Evolutionary conservation across 2,797 vertebrate genomes (phyloP), one percentile per base, ranked within the genome.

Genomic region (Alcedo atthis): DNA sequence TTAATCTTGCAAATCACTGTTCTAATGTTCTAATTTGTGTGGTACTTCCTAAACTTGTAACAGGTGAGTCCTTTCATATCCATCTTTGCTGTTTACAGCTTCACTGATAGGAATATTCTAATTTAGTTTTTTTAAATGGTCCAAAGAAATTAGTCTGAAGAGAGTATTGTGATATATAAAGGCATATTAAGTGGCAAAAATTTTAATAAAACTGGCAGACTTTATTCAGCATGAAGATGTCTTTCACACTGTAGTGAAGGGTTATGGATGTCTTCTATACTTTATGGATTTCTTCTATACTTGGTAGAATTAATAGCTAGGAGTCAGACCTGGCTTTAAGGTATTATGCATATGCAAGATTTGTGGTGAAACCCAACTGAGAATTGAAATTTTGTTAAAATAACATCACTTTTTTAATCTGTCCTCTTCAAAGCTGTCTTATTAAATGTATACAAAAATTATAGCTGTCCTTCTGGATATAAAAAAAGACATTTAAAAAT

Each of bases 351-450:
- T 54, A n/a, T 83, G 45, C 70, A 85, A 88, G 55, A 81, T 68
- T 89, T 54, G 75, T 70, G 46, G 33, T 89, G 67, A 85, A 93
- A 95, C 77, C 25, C 43, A 94, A 69, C 61, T 28, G 12, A 83
- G 63, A 94, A 90, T 22, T 35, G 84, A 95, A 85, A 75, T 59
- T 74, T 94, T 90, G 88, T 97, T 95, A 95, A 96, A 96, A 90
- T 79, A 49, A 89, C 82, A 84, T 64, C 18, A 30, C 83, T 91
- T 85, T 92, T 74, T 81, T 55, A 61, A 95, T 87, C 77, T 66
- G 59, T 82, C 19, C 13, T 55, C 51, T 91, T 94, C 89, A 91
- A 48, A 91, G 53, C 67, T 93, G 87, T 81, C 85, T 81, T 84
- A 70, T 64, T 93, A 64, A 92, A 91, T 95, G 82, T 74, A n/a